Conservation (phyloP, 2,888 invertebrate genomes). For the Meteorus colon region DNA sequence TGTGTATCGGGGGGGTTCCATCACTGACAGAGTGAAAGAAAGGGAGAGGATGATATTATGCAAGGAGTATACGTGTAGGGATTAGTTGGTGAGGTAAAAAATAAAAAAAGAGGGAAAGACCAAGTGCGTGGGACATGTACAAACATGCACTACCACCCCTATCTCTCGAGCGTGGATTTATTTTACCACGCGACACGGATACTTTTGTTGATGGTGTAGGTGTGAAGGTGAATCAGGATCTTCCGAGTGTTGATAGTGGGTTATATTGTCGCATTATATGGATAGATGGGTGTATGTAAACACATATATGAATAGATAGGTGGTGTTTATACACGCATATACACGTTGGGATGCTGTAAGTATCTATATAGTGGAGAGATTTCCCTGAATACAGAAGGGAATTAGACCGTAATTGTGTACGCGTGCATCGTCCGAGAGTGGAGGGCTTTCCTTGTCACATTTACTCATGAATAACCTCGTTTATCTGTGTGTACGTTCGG, state of each 20-base stretch:
- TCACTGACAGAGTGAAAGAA: conserved; percentile 9
- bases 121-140: conserved; percentile 28
- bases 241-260: conserved; percentile 34
- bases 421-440: conserved; percentile 56
- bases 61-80: neutral
- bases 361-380: conserved; percentile 47
- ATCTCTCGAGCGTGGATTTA: conserved; percentile 70
- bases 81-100: conserved; percentile 36
- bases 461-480: neutral
- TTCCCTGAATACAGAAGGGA: conserved; percentile 65
- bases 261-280: conserved; percentile 29
- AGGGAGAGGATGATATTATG: conserved; percentile 41
- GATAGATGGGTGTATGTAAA: neutral
- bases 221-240: conserved; percentile 53
- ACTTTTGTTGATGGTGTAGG: conserved; percentile 57
- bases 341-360: conserved; percentile 56
- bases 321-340: neutral
- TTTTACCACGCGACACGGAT: conserved; percentile 60
- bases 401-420: conserved; percentile 71
- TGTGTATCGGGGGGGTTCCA: neutral
- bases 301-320: neutral
- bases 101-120: conserved; percentile 34
- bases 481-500: neutral
- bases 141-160: conserved; percentile 61
- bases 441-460: conserved; percentile 18